Base-by-base conservation (phyloP, 1,140 invertebrate species). In the Cephus cinctus region DNA sequence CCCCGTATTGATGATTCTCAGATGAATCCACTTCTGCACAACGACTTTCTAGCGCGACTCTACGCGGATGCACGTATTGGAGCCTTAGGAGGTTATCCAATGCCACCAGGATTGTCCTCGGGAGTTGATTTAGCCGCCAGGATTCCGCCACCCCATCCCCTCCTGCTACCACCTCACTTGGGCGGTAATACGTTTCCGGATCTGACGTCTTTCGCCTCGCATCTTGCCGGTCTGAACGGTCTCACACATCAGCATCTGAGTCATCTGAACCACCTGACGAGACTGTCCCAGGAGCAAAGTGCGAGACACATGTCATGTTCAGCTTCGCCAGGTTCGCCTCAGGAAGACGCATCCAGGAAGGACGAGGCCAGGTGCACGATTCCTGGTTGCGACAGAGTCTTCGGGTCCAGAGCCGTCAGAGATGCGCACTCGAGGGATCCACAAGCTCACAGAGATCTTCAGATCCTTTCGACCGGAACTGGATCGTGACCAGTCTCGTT, bases 11-110 rank as follows among this genome's bases (percentile, higher is more conserved):
- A 70, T 3, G 69, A 70, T 9, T 5, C 65, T 0, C 56, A 65
- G 20, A 58, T 71, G 20, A 79, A 75, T 56, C 69, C 79, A 2
- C 55, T 77, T 46, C 65, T 87, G 57, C 76, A 84, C 76, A 85
- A 85, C n/a, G 91, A 94, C 60, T 84, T 94, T 36, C 67, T 94
- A 34, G 87, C 90, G 2, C 81, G 92, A 49, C 76, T 94, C 5
- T 94, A 92, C 63, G 85, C 88, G 4, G 88, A 90, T 43, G 81
- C 85, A 0, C 65, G 69, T 4, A 71, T 76, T 8, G 61, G 69
- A 8, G 54, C 63, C 0, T 43, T 74, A 1, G 67, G 67, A 1
- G 57, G 59, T 1, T 75, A 73, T 16, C 63, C 71, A 0, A 35
- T 73, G 2, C 52, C 61, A 0, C 50, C 62, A 2, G 61, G 59